phyloP scores from a whole-genome alignment of 2,888 invertebrate species.

The Polia nebulosa region DNA sequence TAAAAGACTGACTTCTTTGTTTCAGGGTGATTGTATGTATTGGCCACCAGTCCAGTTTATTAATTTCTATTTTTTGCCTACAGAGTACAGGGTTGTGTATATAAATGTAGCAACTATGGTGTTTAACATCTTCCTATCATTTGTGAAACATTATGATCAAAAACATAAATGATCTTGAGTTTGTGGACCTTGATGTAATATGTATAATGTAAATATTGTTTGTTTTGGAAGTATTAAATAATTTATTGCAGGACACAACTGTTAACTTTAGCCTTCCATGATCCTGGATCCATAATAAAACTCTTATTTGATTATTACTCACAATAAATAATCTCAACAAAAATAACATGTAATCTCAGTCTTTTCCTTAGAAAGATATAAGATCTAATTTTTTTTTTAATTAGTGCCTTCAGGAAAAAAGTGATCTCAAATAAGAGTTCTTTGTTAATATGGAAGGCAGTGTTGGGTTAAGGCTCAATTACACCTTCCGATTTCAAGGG shows the following conservation, averaged over 20 bases:
- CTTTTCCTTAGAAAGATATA: not conserved
- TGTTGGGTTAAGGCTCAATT: too few relatives aligned
- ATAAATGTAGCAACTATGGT: slow-evolving; percentile 96
- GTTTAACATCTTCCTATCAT: slow-evolving; percentile 97
- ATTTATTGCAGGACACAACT: slow-evolving; percentile 19
- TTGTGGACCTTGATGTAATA: slow-evolving; percentile 28
- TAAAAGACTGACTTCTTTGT: slow-evolving; percentile 68
- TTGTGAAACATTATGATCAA: slow-evolving; percentile 94
- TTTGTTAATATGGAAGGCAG: not conserved
- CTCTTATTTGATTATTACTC: not conserved
- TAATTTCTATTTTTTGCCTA: slow-evolving; percentile 96
- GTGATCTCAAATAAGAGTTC: not conserved
- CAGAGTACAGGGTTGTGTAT: slow-evolving; percentile 96
- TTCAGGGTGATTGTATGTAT: slow-evolving; percentile 96
- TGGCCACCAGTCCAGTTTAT: slow-evolving; percentile 98
- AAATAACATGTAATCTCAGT: too few relatives aligned
- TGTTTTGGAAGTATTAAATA: slow-evolving; percentile 25
- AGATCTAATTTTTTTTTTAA: not conserved
- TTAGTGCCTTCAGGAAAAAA: not conserved
- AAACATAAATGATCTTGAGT: slow-evolving; percentile 64
- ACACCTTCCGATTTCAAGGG: too few relatives aligned
- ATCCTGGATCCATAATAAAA: not conserved
- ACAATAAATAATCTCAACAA: slow-evolving; percentile 26
- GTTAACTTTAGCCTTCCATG: slow-evolving; percentile 17
- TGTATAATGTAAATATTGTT: slow-evolving; percentile 35